Percentiles rank a stretch among this genome's conserved stretches.
Conservation (phyloP, 2,888 invertebrate genomes). For the Limenitis camilla region DNA sequence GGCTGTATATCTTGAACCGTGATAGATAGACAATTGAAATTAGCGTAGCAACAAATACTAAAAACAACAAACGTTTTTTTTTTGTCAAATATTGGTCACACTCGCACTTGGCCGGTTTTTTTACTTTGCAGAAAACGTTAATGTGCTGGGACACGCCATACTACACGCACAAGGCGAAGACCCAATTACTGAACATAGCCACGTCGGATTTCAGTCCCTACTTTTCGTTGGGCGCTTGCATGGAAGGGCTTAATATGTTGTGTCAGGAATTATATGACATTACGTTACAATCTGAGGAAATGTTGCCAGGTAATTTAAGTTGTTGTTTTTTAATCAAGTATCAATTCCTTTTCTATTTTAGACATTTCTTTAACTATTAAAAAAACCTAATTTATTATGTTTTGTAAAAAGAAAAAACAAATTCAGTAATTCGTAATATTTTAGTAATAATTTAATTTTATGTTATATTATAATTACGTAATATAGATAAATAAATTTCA, state of each 20-base stretch:
- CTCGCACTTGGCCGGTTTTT: too few species aligned
- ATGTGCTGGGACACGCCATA: slow-evolving; percentile 93
- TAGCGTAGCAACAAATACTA: too few species aligned
- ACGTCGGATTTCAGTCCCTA: slow-evolving; percentile 86
- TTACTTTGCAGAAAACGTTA: slow-evolving; percentile 41
- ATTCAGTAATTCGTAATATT: too few species aligned
- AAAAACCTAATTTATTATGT: neutral
- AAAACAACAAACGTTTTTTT: too few species aligned
- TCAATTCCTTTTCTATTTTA: too few species aligned
- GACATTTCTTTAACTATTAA: too few species aligned
- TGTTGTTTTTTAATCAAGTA: neutral
- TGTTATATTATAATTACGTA: neutral
- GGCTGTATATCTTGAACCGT: too few species aligned
- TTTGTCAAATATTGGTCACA: too few species aligned
- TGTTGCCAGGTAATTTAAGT: slow-evolving; percentile 72
- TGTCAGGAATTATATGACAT: slow-evolving; percentile 89
- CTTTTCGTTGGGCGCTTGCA: slow-evolving; percentile 94
- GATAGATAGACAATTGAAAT: too few species aligned
- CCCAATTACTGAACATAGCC: slow-evolving; percentile 79
- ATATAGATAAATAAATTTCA: slow-evolving; percentile 22
- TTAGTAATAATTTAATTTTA: too few species aligned
- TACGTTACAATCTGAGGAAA: slow-evolving; percentile 80
- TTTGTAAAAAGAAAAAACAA: too few species aligned
- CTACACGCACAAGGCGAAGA: slow-evolving; percentile 83
- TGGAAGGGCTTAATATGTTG: slow-evolving; percentile 97